Evolutionary conservation across 2,888 invertebrate species (phyloP), one percentile per base, ranked within the genome.

Genomic region (Hyposoter didymator): DNA sequence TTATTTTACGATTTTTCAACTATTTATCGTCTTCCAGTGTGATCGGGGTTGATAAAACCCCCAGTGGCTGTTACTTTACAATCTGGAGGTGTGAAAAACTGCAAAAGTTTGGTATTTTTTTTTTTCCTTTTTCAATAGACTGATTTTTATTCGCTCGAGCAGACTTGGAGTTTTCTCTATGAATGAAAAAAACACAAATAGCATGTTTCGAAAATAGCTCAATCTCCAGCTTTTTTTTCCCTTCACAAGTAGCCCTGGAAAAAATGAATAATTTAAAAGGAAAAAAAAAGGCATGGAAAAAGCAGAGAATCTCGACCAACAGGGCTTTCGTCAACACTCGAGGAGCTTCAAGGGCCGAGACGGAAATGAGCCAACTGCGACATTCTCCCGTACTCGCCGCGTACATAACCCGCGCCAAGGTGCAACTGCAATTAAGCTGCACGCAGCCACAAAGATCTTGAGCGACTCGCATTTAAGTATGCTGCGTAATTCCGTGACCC

Each of bases 381-480:
- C 76, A 72, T 49, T 70, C 55, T 49, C 43, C 78, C 64, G 49
- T 70, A 47, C 59, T n/a, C 70, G n/a, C n/a, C n/a, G n/a, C 52
- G 78, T 64, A 35, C 52, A 32, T 32, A 72, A 67, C 22, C 59
- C 66, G 6, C 39, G 35, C 2, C 35, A 74, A 81, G 74, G 80
- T 80, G 70, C 73, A 67, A 83, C 85, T 85, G 83, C 85, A 85
- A 85, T 85, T 85, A 85, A 85, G 49, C 83, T 78, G 80, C 64
- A 81, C 73, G 73, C 69, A 83, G 83, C 83, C 83, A 76, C 80
- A 81, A 85, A 85, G 78, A 83, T 66, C 80, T 79, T 49, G 83
- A 85, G 78, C 84, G 78, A 66, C 83, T 85, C 67, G 80, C 62
- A 72, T 81, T 83, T 67, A 80, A 80, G 76, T 78, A 83, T 78